Percentiles rank a stretch among this genome's conserved stretches.
Evolutionary conservation across 2,113 vertebrate genomes (phyloP).

Genomic region (Carettochelys insculpta): DNA sequence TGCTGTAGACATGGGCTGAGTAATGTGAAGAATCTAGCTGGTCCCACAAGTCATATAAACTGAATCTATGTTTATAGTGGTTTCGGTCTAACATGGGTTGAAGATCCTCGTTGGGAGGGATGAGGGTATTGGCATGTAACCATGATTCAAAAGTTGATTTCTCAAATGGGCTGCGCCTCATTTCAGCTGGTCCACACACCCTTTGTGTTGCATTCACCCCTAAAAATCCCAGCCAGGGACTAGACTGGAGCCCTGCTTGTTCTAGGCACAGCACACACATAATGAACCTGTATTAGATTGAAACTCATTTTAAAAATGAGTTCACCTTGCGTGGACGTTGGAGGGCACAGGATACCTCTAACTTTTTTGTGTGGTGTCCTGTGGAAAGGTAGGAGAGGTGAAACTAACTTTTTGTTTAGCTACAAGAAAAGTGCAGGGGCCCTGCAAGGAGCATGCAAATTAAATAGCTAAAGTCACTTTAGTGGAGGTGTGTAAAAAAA

Average conservation of each 20-base stretch:
- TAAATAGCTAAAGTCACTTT: not conserved
- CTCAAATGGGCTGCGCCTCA: rapidly evolving
- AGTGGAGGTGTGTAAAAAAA: no score
- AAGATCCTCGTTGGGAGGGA: rapidly evolving
- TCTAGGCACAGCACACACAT: not conserved
- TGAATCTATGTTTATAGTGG: not conserved
- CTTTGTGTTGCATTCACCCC: not conserved
- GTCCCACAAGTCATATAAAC: not conserved
- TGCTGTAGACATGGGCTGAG: rapidly evolving
- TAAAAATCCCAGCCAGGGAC: not conserved
- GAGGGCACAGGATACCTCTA: not conserved
- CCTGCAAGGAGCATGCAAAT: not conserved
- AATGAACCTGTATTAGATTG: not conserved
- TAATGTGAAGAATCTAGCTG: not conserved
- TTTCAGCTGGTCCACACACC: not conserved
- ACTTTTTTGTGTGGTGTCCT: not conserved
- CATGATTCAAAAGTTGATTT: rapidly evolving
- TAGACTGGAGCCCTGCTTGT: not conserved
- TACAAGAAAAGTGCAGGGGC: not conserved
- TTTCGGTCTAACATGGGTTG: rapidly evolving
- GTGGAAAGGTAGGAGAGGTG: not conserved
- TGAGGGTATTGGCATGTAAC: rapidly evolving
- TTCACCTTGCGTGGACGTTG: not conserved
- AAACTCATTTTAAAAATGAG: not conserved
- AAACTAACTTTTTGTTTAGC: not conserved